phyloP scores from a whole-genome alignment of 2,888 invertebrate genomes.

The Mesorhabditis spiculigera region DNA sequence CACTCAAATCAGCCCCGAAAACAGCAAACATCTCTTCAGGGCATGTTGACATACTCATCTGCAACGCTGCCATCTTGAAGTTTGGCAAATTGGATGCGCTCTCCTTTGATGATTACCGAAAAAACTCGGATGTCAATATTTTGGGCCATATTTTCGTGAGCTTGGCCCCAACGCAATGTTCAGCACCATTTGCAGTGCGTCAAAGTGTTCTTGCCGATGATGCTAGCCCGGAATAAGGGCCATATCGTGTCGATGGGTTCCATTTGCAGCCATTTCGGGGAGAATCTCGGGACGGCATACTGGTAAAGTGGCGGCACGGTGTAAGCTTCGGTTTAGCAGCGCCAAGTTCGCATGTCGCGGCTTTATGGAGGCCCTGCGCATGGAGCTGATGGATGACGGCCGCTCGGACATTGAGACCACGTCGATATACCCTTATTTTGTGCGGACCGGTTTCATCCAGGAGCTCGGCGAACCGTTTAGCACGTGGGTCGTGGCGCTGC shows the following conservation, averaged over 20 bases:
- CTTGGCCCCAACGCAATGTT: background rate
- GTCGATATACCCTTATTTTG: slow-evolving; percentile 28
- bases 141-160: slow-evolving; percentile 26
- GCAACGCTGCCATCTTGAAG: slow-evolving; percentile 27
- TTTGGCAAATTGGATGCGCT: slow-evolving; percentile 20
- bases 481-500: slow-evolving; percentile 19
- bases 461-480: slow-evolving; percentile 28
- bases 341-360: slow-evolving; percentile 30
- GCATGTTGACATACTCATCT: slow-evolving; percentile 22
- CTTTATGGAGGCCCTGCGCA: slow-evolving; percentile 26
- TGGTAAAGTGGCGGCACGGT: slow-evolving; percentile 12
- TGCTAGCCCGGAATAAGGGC: slow-evolving; percentile 22
- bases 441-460: slow-evolving; percentile 19
- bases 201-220: slow-evolving; percentile 21
- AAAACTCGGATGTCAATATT: slow-evolving; percentile 27
- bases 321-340: slow-evolving; percentile 11
- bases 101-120: slow-evolving; percentile 19
- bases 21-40: slow-evolving; percentile 12
- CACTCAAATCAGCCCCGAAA: slow-evolving; percentile 9
- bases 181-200: slow-evolving; percentile 17
- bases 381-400: slow-evolving; percentile 20
- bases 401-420: slow-evolving; percentile 19
- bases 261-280: slow-evolving; percentile 31
- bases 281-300: slow-evolving; percentile 28
- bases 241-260: slow-evolving; percentile 27